Conservation (phyloP, 2,113 vertebrate genomes). For the Platanista minor region DNA sequence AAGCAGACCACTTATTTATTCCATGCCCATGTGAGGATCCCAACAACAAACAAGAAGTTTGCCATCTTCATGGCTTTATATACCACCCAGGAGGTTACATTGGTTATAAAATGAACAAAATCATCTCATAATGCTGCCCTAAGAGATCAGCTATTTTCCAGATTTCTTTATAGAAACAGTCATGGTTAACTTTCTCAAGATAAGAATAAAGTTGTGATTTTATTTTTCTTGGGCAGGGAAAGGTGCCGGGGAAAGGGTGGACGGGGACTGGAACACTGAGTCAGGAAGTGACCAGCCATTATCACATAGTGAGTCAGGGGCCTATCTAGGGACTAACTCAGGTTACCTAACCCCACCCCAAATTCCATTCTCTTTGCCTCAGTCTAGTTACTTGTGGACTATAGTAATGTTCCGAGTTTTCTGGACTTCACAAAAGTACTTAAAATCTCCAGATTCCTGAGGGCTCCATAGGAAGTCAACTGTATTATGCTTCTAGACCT, state of each 20-base stretch:
- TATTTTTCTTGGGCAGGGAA: background rate
- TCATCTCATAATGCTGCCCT: background rate
- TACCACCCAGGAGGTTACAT: background rate
- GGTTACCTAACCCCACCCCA: slow-evolving; percentile 43
- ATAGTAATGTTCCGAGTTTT: background rate
- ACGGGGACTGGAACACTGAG: background rate
- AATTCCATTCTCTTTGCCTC: slow-evolving; percentile 50
- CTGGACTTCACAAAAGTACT: background rate
- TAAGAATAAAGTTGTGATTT: background rate
- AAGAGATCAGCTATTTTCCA: background rate
- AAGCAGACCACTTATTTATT: background rate
- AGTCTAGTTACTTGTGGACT: background rate
- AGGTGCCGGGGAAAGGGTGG: background rate
- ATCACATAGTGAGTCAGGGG: slow-evolving; percentile 53
- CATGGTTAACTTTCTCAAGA: background rate
- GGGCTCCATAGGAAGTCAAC: background rate
- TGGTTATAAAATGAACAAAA: background rate
- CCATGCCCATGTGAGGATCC: background rate
- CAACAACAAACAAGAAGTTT: background rate
- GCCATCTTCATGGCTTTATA: background rate
- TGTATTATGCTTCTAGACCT: background rate
- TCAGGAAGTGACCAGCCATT: slow-evolving; percentile 43
- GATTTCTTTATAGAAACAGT: slow-evolving; percentile 6
- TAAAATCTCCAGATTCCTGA: background rate
- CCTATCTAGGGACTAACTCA: slow-evolving; percentile 15